Conservation (phyloP, 2,797 vertebrate species). For the Siniperca undulata region DNA sequence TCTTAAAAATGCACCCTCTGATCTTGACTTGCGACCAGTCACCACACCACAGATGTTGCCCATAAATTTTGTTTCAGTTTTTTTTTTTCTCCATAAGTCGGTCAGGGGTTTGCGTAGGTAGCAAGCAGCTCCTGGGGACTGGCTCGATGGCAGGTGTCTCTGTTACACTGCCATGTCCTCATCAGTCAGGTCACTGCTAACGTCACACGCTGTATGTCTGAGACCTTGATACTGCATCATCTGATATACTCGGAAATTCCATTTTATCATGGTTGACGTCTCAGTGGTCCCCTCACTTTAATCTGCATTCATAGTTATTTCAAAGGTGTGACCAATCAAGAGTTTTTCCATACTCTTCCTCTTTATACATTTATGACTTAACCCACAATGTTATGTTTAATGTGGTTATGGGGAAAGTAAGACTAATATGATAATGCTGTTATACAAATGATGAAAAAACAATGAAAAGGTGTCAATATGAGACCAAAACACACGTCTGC, state of each 20-base stretch:
- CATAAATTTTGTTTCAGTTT: constrained; percentile 34
- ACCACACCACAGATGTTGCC: constrained; percentile 34
- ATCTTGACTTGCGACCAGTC: constrained; percentile 60
- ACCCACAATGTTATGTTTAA: background rate
- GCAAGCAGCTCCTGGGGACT: constrained; percentile 14
- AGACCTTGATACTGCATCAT: constrained; percentile 13
- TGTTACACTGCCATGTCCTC: constrained; percentile 55
- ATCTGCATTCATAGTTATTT: constrained; percentile 20
- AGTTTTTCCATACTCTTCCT: background rate
- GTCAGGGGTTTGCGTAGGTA: constrained; percentile 38
- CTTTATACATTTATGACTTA: background rate
- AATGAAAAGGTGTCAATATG: constrained; percentile 5
- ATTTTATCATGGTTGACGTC: constrained; percentile 1
- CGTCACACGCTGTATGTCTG: constrained; percentile 29
- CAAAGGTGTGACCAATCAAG: background rate
- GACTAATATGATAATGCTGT: background rate
- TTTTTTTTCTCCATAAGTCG: constrained; percentile 7
- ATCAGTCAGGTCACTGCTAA: constrained; percentile 57
- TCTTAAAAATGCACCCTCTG: constrained; percentile 40
- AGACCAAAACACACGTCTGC: background rate
- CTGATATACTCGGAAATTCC: constrained; percentile 9
- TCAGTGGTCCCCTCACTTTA: constrained; percentile 19
- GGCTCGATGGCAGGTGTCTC: constrained; percentile 40
- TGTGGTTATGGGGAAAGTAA: constrained; percentile 3
- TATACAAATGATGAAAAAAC: background rate